Evolutionary conservation across 2,888 invertebrate genomes (phyloP).

Genomic region (Drosophila macrospina): DNA sequence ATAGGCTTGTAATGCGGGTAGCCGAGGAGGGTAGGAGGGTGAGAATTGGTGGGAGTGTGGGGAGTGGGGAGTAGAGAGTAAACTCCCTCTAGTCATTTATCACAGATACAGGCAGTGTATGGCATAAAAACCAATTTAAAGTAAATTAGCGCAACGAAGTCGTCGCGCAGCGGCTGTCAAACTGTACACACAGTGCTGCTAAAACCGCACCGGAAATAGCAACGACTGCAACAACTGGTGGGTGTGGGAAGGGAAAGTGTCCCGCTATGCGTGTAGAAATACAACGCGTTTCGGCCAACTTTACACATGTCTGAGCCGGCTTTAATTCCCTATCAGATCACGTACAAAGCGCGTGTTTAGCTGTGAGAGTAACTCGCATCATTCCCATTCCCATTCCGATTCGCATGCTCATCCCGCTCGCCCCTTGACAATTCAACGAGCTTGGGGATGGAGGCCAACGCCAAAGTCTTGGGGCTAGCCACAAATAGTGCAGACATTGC

Average conservation of each 20-base stretch:
- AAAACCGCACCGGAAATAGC: constrained; percentile 45
- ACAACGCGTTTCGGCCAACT: constrained; percentile 64
- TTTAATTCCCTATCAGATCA: constrained; percentile 77
- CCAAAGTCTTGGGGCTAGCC: constrained; percentile 61
- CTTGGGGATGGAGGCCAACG: constrained; percentile 16
- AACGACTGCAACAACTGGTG: constrained; percentile 2
- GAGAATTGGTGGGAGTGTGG: neutral
- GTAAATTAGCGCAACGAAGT: constrained; percentile 70
- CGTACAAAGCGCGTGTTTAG: constrained; percentile 69
- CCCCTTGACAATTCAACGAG: constrained; percentile 19
- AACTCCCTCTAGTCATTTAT: constrained; percentile 60
- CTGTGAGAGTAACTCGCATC: constrained; percentile 39
- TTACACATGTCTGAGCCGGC: constrained; percentile 62
- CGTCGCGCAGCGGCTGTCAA: constrained; percentile 51
- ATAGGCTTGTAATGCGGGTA: constrained; percentile 1
- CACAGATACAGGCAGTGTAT: constrained; percentile 40
- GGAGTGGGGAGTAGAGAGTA: neutral
- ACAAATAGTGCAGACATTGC: constrained; percentile 76
- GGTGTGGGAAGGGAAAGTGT: neutral
- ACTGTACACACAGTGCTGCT: constrained; percentile 50
- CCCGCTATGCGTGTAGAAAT: constrained; percentile 51
- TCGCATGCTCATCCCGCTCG: neutral
- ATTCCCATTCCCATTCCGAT: neutral
- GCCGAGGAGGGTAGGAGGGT: no score
- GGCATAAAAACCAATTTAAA: constrained; percentile 74